Evolutionary conservation across 1,140 invertebrate genomes (phyloP), one percentile per base, ranked within the genome.

Genomic region (Condylostylus longicornis): DNA sequence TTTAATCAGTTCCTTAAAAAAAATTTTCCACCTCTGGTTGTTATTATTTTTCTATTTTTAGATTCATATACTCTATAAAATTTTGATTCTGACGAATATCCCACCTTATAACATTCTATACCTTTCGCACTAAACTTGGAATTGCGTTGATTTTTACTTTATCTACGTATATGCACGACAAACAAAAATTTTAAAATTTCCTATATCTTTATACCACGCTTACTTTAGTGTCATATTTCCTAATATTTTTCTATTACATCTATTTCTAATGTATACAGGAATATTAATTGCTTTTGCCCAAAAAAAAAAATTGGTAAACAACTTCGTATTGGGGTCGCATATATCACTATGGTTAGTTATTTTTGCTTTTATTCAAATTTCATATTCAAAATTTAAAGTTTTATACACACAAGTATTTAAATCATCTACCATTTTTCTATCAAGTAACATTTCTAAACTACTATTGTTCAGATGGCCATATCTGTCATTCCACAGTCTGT

Each of bases 331-430:
- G 4, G 51, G 54, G 23, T 58, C 60, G 46, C 59, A 62, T 12
- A 65, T 36, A 34, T 63, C 59, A 13, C 47, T 43, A 38, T 64
- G 58, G 10, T 62, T 47, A 2, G 48, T 44, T 17, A 50, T 44
- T 42, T 60, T 62, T 3, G 44, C 51, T 41, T 46, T 20, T 10
- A 49, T 7, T 38, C 55, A 61, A 2, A 41, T 44, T 10, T 44
- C 32, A 40, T 53, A 58, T 18, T 29, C 39, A 2, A 8, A 36
- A 18, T 47, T 42, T 27, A 8, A 6, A n/a, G 4, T 8, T 5
- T 38, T 38, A 5, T 38, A 29, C 4, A 38, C n/a, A n/a, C n/a
- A n/a, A n/a, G n/a, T 12, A 14, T 29, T 21, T 15, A 30, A 21
- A n/a, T 27, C 36, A 14, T 15, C 13, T 5, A 38, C 27, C 28